Conservation (phyloP, 2,888 invertebrate species). For the Heliconius aoede region DNA sequence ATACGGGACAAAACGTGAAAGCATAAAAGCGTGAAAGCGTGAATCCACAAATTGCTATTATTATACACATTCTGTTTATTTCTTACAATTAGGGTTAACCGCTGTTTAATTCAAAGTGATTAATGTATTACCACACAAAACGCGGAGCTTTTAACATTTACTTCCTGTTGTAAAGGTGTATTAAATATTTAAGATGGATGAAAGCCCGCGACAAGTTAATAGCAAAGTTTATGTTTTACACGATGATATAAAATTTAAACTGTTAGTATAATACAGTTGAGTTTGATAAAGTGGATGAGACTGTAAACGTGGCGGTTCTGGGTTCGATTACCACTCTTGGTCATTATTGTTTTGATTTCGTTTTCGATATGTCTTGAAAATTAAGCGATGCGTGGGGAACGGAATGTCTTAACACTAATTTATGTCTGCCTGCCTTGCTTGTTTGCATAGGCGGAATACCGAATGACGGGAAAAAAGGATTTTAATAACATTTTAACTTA, state of each 20-base stretch:
- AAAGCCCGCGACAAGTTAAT: constrained; percentile 20
- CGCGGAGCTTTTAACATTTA: constrained; percentile 13
- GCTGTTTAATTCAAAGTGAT: constrained; percentile 18
- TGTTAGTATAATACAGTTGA: background rate
- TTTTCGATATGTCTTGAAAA: no score
- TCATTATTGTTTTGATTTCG: background rate
- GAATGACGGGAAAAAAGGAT: no score
- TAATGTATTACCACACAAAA: background rate
- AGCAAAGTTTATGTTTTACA: constrained; percentile 16
- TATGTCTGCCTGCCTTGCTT: no score
- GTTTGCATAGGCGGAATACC: no score
- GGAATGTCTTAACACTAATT: no score
- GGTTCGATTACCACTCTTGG: background rate
- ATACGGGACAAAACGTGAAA: background rate
- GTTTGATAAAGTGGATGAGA: background rate
- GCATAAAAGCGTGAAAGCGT: background rate
- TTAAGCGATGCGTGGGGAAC: no score
- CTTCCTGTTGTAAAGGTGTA: constrained; percentile 7
- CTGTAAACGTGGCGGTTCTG: background rate
- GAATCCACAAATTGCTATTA: background rate
- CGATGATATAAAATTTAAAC: constrained; percentile 22
- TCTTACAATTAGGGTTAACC: background rate
- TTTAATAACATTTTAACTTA: no score
- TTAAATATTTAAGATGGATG: constrained; percentile 18
- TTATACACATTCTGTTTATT: background rate